Conservation (phyloP, 2,113 vertebrate species). For the Puffinus mauretanicus region DNA sequence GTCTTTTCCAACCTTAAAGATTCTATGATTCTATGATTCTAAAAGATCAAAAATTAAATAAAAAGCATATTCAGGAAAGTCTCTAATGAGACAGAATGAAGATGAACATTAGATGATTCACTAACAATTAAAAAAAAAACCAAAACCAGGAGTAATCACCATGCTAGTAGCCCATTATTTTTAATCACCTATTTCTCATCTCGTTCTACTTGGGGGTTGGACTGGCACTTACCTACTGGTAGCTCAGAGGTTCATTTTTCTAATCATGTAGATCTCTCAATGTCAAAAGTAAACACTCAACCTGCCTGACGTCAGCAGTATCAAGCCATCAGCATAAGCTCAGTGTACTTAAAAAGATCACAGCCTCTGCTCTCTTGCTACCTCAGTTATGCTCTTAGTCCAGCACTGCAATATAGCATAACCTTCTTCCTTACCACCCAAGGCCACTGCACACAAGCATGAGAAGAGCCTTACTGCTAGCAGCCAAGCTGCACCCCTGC, state of each 20-base stretch:
- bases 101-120: not conserved
- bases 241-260: not conserved
- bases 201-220: not conserved
- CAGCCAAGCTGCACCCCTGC: not conserved
- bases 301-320: not conserved
- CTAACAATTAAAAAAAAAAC: not conserved
- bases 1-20: no score
- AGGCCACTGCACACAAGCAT: not conserved
- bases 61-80: not conserved
- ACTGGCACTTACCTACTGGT: not conserved
- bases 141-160: not conserved
- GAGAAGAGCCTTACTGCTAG: not conserved
- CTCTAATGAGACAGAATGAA: not conserved
- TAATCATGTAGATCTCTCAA: not conserved
- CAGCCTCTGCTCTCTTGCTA: not conserved
- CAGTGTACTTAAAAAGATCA: not conserved
- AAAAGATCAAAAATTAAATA: not conserved
- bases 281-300: not conserved
- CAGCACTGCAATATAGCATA: not conserved
- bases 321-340: not conserved
- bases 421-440: not conserved
- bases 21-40: not conserved
- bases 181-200: not conserved
- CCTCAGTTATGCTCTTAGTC: not conserved
- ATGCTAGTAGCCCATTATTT: not conserved